A percentile compares a stretch with the other conserved stretches of the same genome.
Conservation (phyloP, 1,140 invertebrate genomes). For the Dolichoris vasculosae region DNA sequence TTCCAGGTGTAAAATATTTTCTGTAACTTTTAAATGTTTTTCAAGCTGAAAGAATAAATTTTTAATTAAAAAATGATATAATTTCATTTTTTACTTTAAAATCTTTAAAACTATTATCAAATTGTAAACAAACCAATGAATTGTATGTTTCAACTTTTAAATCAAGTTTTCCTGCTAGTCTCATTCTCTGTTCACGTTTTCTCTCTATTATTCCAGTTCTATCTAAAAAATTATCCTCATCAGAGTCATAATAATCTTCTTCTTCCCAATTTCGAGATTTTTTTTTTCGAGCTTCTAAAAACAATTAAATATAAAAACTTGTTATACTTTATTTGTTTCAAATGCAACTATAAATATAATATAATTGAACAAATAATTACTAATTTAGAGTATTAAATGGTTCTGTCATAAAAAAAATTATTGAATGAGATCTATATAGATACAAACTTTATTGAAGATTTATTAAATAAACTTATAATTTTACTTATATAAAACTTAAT, state of each 20-base stretch:
- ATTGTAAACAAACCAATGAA: slow-evolving; percentile 75
- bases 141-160: slow-evolving; percentile 85
- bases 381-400: too few relatives aligned
- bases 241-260: slow-evolving; percentile 96
- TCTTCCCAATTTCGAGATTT: slow-evolving; percentile 88
- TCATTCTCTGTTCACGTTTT: slow-evolving; percentile 88
- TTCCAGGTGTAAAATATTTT: slow-evolving; percentile 78
- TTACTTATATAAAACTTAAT: too few relatives aligned
- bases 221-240: slow-evolving; percentile 97
- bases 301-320: background rate
- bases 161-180: slow-evolving; percentile 78
- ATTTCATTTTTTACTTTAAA: background rate
- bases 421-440: too few relatives aligned
- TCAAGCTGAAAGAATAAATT: slow-evolving; percentile 75
- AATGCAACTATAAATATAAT: too few relatives aligned
- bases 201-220: slow-evolving; percentile 93
- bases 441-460: too few relatives aligned
- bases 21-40: slow-evolving; percentile 79
- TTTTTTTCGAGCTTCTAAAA: slow-evolving; percentile 78
- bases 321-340: too few relatives aligned
- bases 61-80: background rate
- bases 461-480: too few relatives aligned
- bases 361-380: too few relatives aligned
- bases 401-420: too few relatives aligned
- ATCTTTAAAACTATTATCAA: background rate